Evolutionary conservation across 2,888 invertebrate species (phyloP).

Genomic region (Tetragnatha montana): DNA sequence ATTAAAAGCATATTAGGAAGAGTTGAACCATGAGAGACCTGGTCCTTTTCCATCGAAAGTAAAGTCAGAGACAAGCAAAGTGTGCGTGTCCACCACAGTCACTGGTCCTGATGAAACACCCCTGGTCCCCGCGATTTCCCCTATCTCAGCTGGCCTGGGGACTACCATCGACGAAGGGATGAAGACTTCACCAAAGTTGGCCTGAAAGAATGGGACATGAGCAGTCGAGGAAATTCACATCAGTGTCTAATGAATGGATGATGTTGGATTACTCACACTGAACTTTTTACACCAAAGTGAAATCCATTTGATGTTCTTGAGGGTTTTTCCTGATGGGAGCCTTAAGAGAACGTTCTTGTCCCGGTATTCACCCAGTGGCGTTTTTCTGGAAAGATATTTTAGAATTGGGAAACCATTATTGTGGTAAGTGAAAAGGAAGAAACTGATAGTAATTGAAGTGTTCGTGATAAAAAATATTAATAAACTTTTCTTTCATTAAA

Average conservation of each 20-base stretch:
- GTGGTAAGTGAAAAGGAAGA: no score
- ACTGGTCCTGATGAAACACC: slow-evolving; percentile 93
- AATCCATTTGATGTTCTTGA: slow-evolving; percentile 92
- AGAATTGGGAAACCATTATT: not conserved
- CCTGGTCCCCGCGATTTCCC: slow-evolving; percentile 91
- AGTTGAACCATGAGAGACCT: slow-evolving; percentile 75
- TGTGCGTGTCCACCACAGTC: slow-evolving; percentile 92
- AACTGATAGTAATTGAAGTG: no score
- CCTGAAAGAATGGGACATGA: slow-evolving; percentile 79
- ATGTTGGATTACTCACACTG: slow-evolving; percentile 82
- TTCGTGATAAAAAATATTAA: no score
- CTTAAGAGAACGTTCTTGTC: slow-evolving; percentile 85
- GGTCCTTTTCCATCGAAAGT: slow-evolving; percentile 94
- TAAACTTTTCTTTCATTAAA: no score
- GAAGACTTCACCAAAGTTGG: slow-evolving; percentile 91
- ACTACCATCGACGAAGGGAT: slow-evolving; percentile 86
- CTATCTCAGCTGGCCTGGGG: slow-evolving; percentile 87
- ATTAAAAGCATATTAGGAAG: no score
- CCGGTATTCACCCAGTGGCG: slow-evolving; percentile 72
- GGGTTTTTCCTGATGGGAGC: slow-evolving; percentile 87
- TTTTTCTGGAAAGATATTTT: slow-evolving; percentile 48
- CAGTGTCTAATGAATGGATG: not conserved
- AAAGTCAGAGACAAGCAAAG: slow-evolving; percentile 92
- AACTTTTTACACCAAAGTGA: slow-evolving; percentile 94
- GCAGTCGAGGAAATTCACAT: not conserved